These are phyloP conservation scores for Oasisia sp. DNA, from an alignment of 2,888 invertebrate genomes.

Conservation along the genomic window DNA sequence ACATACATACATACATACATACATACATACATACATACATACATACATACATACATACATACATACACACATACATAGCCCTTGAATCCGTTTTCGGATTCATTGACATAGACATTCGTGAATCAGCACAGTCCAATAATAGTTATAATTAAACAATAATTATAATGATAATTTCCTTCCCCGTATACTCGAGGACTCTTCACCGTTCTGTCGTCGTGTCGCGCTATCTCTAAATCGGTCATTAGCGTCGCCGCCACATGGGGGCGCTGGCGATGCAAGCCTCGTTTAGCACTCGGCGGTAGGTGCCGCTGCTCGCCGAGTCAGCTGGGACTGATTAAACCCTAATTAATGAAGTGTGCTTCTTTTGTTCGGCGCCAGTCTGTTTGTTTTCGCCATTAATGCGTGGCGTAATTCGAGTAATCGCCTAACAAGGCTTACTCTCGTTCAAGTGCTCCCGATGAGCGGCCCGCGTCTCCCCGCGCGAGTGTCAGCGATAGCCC, in stretches of 20 bases:
- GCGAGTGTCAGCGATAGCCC: neutral
- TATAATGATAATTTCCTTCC: neutral
- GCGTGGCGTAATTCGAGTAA: conserved; percentile 5
- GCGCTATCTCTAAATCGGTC: neutral
- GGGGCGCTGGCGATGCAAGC: neutral
- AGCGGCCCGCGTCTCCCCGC: neutral
- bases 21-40: too few species aligned
- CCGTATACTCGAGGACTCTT: neutral
- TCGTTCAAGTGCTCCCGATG: neutral
- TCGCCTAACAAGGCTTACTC: conserved; percentile 6
- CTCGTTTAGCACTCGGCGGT: neutral
- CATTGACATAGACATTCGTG: too few species aligned
- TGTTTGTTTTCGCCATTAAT: neutral
- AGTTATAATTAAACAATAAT: too few species aligned
- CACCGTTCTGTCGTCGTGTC: neutral
- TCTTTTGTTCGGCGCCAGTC: neutral
- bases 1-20: neutral
- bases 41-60: too few species aligned
- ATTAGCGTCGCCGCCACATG: neutral
- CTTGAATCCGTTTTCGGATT: too few species aligned
- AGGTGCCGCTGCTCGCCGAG: neutral
- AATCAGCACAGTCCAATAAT: too few species aligned
- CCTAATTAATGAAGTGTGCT: conserved; percentile 13
- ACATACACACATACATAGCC: too few species aligned
- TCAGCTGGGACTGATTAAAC: conserved; percentile 13